Evolutionary conservation across 2,797 vertebrate genomes (phyloP), one percentile per base, ranked within the genome.

Genomic region (Chelidonichthys spinosus): DNA sequence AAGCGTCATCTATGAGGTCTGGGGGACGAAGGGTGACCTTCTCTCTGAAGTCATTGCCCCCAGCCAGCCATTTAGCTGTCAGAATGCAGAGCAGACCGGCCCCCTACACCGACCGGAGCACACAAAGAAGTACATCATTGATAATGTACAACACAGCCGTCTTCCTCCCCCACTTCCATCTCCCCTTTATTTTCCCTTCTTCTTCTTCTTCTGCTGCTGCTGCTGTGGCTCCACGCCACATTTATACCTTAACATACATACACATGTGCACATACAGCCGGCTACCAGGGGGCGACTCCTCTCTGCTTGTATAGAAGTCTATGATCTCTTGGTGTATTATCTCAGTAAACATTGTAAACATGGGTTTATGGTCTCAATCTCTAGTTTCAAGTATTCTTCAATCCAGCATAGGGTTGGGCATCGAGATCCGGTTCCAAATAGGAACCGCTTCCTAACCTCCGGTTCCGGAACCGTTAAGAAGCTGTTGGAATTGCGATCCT

Each of bases 51-150:
- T 93, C 92, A 49, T 89, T 82, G 94, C 94, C 93, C 93, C 92
- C 92, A 93, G 94, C 92, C 89, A 93, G 67, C 64, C 91, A 94
- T 96, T 95, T 96, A 92, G 94, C 93, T 95, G 93, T 92, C 55
- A 86, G 90, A 92, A 91, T 78, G 84, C 76, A 69, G 85, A 87
- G 82, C 65, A 58, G 85, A 59, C 80, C 63, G 44, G 70, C 88
- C 79, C 80, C 76, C 76, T 72, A 77, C 81, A 63, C 84, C 85
- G 44, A 68, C 82, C 69, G 69, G 39, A 63, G 78, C 86, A 81
- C 83, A 78, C 84, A 90, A 84, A 92, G 88, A 87, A 84, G 87
- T 76, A 89, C 89, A 86, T 88, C 83, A 92, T 92, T 92, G 93
- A 93, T 93, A 90, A 92, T 89, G 90, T 89, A 89, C 83, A 89